Evolutionary conservation across 1,140 invertebrate species (phyloP).

Genomic region (Leptopilina clavipes): DNA sequence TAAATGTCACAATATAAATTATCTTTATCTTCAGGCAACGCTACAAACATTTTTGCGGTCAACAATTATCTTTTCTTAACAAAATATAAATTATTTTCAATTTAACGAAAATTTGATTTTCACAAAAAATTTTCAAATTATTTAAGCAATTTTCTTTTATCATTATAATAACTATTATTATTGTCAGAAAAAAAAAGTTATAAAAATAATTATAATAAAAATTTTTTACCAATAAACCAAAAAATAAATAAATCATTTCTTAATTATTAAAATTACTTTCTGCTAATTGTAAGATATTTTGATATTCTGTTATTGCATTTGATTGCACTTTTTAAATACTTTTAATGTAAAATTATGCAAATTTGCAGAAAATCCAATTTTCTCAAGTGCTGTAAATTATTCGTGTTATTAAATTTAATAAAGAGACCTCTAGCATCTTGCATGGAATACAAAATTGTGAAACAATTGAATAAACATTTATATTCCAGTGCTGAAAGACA

Average conservation of each 20-base stretch:
- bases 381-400: conserved; percentile 23
- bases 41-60: neutral
- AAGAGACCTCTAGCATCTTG: conserved; percentile 8
- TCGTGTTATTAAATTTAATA: conserved; percentile 29
- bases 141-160: neutral
- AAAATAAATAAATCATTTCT: neutral
- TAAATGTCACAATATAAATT: conserved; percentile 28
- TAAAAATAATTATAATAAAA: no score
- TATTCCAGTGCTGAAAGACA: neutral
- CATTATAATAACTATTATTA: no score
- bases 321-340: neutral
- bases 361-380: conserved; percentile 9
- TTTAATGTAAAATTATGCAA: conserved; percentile 12
- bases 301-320: neutral
- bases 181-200: neutral
- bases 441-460: conserved; percentile 24
- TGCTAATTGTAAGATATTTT: neutral
- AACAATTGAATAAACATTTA: conserved; percentile 2
- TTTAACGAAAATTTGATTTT: neutral
- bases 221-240: neutral
- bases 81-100: neutral
- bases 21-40: neutral
- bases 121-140: neutral
- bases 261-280: neutral
- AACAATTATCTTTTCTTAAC: neutral